These are phyloP conservation scores for Tribolium madens DNA, from an alignment of 1,140 invertebrate genomes.

Conservation along the genomic window DNA sequence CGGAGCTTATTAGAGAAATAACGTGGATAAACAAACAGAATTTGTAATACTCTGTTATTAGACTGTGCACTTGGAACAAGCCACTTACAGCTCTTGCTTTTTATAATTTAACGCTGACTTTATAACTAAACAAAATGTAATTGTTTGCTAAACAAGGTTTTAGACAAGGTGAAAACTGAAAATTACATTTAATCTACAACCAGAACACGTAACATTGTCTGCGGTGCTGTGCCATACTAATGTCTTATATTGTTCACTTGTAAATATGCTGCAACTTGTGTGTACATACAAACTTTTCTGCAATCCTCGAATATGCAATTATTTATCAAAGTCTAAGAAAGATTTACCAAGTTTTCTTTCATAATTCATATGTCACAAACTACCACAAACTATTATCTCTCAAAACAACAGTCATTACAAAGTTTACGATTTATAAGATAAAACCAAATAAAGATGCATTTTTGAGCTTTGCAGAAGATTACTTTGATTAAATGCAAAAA, in stretches of 20 bases:
- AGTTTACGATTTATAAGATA: too few relatives aligned
- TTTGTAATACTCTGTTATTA: background rate
- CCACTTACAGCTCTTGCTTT: background rate
- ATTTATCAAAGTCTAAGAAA: background rate
- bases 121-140: background rate
- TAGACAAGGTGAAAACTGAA: background rate
- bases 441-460: too few relatives aligned
- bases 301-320: background rate
- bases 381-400: too few relatives aligned
- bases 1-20: background rate
- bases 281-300: background rate
- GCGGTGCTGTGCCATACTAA: background rate
- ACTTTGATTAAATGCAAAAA: too few relatives aligned
- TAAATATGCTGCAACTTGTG: background rate
- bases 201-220: background rate
- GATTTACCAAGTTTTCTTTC: background rate
- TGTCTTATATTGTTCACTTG: background rate
- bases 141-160: background rate
- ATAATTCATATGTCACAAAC: background rate
- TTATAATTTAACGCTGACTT: background rate
- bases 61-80: background rate
- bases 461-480: too few relatives aligned
- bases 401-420: too few relatives aligned
- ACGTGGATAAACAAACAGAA: background rate
- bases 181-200: background rate